phyloP scores from a whole-genome alignment of 2,888 invertebrate species.

The Endomychus coccineus region DNA sequence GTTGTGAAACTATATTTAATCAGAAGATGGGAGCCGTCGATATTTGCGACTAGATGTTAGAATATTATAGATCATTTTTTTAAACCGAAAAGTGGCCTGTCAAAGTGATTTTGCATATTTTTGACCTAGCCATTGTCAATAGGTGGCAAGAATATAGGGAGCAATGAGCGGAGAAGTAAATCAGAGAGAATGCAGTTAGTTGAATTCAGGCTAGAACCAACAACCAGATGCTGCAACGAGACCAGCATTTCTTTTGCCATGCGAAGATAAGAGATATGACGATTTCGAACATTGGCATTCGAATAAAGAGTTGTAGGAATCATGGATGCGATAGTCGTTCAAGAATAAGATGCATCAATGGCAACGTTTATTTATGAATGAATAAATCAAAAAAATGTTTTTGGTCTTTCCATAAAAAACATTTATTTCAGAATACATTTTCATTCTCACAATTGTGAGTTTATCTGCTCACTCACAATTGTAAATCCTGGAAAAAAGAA shows the following conservation, averaged over 20 bases:
- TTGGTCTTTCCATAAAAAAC: no score
- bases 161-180: conserved; percentile 3
- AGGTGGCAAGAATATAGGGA: conserved; percentile 23
- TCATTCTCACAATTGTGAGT: no score
- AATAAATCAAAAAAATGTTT: no score
- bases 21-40: no score
- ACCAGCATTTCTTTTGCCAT: conserved; percentile 1
- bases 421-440: no score
- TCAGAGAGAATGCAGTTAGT: not conserved
- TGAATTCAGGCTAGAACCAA: no score
- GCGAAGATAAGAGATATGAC: conserved; percentile 1
- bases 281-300: not conserved
- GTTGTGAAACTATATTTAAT: no score
- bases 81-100: conserved; percentile 29
- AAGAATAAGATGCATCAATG: conserved; percentile 2
- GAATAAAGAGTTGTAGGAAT: conserved; percentile 1
- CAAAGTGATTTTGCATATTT: conserved; percentile 22
- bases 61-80: conserved; percentile 24
- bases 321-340: conserved; percentile 5
- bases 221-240: not conserved
- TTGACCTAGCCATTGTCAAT: conserved; percentile 20
- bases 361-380: no score
- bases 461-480: no score
- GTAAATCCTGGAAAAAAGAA: no score
- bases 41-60: conserved; percentile 28